A percentile compares a stretch with the other conserved stretches of the same genome.
Conservation (phyloP, 2,113 vertebrate genomes). For the Passerina amoena region DNA sequence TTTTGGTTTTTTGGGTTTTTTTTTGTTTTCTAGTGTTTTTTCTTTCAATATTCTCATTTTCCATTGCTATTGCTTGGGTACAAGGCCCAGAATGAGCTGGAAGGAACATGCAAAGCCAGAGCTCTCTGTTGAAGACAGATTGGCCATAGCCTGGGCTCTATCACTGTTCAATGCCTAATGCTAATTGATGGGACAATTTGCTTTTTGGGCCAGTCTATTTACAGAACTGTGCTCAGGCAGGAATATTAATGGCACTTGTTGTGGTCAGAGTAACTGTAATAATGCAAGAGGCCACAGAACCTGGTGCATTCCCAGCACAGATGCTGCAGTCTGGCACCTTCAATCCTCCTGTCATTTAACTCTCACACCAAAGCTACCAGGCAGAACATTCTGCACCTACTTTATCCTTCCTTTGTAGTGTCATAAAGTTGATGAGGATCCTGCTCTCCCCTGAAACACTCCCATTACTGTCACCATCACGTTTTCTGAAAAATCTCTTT, state of each 20-base stretch:
- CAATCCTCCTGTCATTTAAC: background rate
- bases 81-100: background rate
- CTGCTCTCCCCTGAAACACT: background rate
- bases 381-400: background rate
- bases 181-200: background rate
- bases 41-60: background rate
- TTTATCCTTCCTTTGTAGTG: background rate
- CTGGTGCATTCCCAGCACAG: background rate
- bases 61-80: background rate
- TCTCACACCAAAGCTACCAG: background rate
- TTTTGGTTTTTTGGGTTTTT: background rate
- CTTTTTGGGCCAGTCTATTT: background rate
- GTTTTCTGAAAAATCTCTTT: no score
- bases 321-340: conserved; percentile 10
- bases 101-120: background rate
- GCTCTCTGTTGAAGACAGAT: background rate
- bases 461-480: background rate
- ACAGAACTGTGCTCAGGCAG: background rate
- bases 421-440: background rate
- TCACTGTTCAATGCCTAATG: background rate
- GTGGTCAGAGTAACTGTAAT: background rate
- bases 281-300: background rate
- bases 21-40: background rate
- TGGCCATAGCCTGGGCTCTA: background rate
- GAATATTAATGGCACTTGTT: background rate